Evolutionary conservation across 1,140 invertebrate species (phyloP).

Genomic region (Eciton burchellii): DNA sequence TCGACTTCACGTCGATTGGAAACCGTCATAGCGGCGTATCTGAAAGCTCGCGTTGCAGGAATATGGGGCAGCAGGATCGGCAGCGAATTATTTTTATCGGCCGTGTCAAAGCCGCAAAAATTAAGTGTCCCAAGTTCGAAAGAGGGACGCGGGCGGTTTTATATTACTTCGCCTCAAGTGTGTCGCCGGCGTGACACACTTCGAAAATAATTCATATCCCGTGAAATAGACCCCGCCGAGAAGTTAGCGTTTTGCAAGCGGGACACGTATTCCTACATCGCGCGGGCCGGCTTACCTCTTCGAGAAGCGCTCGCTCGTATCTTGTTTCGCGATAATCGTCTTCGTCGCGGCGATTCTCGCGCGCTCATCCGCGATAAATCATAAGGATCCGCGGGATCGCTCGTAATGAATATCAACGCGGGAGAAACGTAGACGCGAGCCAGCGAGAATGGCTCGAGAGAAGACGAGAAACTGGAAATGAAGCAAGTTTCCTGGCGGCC

Average conservation of each 20-base stretch:
- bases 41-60: slow-evolving; percentile 32
- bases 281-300: slow-evolving; percentile 7
- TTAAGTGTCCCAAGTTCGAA: slow-evolving; percentile 51
- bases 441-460: neutral
- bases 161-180: slow-evolving; percentile 36
- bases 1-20: slow-evolving; percentile 68
- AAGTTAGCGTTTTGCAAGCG: slow-evolving; percentile 40
- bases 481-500: neutral
- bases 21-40: slow-evolving; percentile 12
- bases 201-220: slow-evolving; percentile 48
- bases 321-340: slow-evolving; percentile 25
- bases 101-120: slow-evolving; percentile 35
- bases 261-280: slow-evolving; percentile 29
- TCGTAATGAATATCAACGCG: neutral
- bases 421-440: neutral
- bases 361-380: neutral
- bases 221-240: slow-evolving; percentile 41
- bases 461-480: neutral
- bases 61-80: slow-evolving; percentile 45
- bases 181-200: slow-evolving; percentile 46
- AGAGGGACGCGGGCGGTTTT: slow-evolving; percentile 26
- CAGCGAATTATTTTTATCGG: slow-evolving; percentile 50
- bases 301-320: neutral
- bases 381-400: neutral
- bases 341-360: slow-evolving; percentile 7